Base-by-base conservation (phyloP, 2,113 vertebrate species). In the Gambusia affinis region DNA sequence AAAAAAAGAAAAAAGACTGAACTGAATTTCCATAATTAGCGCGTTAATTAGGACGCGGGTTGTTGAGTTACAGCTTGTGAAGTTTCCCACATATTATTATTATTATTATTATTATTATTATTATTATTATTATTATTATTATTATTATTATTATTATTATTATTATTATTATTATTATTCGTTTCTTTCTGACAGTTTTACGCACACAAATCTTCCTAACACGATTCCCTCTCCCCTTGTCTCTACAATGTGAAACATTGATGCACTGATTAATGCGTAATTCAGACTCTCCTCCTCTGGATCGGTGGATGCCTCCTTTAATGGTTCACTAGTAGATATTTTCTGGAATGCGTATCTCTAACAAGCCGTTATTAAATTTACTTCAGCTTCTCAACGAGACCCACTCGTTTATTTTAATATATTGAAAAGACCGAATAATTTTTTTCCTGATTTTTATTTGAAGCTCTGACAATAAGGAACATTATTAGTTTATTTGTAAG, bases 321-420 rank as follows among this genome's bases (percentile, higher is more conserved):
- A 71, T 66, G 54, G 31, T 86, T 54, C 8, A 54, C 82, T 74
- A 72, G 87, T 64, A 57, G 51, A 10, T 64, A 29, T 19, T 64
- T 64, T 62, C 29, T 62, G 29, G 6, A 62, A 19, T 15, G 44
- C 22, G 28, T 10, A 7, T 54, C 19, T 54, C 22, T 24, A 8
- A 54, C 22, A 54, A 54, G 51, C 0, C 51, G 8, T 54, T 24
- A 54, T 54, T n/a, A 24, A 24, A 24, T 54, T 54, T 24, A n/a
- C 51, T 24, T 54, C 19, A 54, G 51, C 15, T 22, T 54, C 24
- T 24, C 2, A 54, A n/a, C 51, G 8, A 54, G 47, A 22, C 1
- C 22, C 8, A 24, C 6, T 57, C 24, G 3, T 24, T 57, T 57
- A 57, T 24, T 47, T 47, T 47, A 47, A 19, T 19, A 47, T 19